phyloP scores from a whole-genome alignment of 2,888 invertebrate genomes.

The Hydrotaea cyrtoneurina region DNA sequence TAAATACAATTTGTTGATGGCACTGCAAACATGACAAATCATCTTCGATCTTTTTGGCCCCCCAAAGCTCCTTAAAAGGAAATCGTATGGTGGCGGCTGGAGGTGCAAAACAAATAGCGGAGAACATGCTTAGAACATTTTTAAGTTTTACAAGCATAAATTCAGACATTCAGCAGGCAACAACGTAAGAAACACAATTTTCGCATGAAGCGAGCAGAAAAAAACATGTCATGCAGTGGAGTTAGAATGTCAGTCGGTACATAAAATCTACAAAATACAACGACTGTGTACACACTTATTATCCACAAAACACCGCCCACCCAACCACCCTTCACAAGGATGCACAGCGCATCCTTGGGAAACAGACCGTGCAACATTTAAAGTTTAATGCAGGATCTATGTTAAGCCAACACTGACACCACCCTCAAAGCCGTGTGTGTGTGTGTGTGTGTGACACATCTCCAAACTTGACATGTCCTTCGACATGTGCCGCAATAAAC shows the following conservation, averaged over 20 bases:
- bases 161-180: background rate
- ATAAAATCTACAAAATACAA: constrained; percentile 12
- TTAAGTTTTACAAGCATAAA: constrained; percentile 16
- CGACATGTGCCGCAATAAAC: background rate
- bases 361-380: background rate
- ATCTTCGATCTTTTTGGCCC: constrained; percentile 33
- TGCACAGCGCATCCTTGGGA: background rate
- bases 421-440: background rate
- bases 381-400: constrained; percentile 19
- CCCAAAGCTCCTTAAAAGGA: background rate
- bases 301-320: background rate
- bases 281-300: background rate
- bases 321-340: background rate
- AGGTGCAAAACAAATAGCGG: background rate
- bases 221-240: constrained; percentile 19
- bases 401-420: background rate
- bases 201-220: too few relatives aligned
- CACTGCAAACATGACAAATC: constrained; percentile 63
- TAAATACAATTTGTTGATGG: constrained; percentile 13
- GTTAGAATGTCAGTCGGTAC: constrained; percentile 23
- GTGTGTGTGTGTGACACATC: background rate
- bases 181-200: constrained; percentile 10
- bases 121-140: background rate
- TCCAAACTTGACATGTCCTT: constrained; percentile 13
- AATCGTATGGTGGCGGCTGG: background rate